Base-by-base conservation (phyloP, 2,113 vertebrate genomes). In the Actinemys pallida region DNA sequence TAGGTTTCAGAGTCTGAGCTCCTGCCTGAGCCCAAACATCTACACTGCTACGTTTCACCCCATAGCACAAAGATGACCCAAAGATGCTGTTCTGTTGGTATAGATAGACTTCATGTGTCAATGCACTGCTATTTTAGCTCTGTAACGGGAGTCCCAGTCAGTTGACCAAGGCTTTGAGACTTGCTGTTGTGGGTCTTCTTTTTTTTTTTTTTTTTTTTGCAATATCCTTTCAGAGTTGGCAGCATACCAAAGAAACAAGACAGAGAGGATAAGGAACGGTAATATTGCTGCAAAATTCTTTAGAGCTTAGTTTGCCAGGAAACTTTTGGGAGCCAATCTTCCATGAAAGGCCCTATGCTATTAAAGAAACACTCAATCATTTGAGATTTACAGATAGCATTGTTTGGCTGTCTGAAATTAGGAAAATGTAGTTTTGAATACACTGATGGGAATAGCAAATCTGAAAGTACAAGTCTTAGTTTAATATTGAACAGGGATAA, bases 211-310 rank as follows among this genome's bases (percentile, higher is more conserved):
- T 53, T 53, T 57, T 12, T 57, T 57, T 5, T 57, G 8, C 62
- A 69, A 17, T 19, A 16, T 69, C 54, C 20, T 65, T 87, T 69
- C 86, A 88, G 69, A 25, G 54, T 59, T 81, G 82, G 76, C 69
- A 95, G 92, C 42, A 47, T 62, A 91, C 54, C 76, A 56, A 86
- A 65, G 76, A 81, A 81, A 92, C 59, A 78, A 83, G 20, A 39
- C 24, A n/a, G 39, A 16, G 3, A 24, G 13, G 49, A 47, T 25
- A 12, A 82, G 7, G 2, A 8, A 50, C 24, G 19, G 25, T 79
- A 25, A 39, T 24, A 56, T n/a, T 54, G 78, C 17, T 35, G 57
- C 39, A 78, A 76, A 4, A 47, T 11, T 49, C 62, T 94, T 85
- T 86, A 49, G 89, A 86, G 45, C 5, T 5, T 39, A 10, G 3